Evolutionary conservation across 30 jellyfish, hydroid and myxozoan genomes (phyloP).

Genomic region (Chironex yamaguchii): DNA sequence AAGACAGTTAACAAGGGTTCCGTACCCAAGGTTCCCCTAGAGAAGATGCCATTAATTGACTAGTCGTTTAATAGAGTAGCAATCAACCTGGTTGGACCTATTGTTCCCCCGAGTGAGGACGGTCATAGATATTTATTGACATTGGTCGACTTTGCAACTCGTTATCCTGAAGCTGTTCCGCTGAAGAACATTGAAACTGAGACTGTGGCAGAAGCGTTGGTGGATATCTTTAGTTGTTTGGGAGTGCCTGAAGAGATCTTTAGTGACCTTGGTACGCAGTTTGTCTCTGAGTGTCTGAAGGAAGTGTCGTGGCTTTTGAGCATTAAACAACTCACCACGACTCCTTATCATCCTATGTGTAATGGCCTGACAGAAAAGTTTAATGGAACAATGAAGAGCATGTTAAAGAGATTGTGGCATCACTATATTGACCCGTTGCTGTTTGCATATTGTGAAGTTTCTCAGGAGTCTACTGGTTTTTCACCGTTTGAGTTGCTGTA

Average conservation of each 20-base stretch:
- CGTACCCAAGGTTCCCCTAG: neutral
- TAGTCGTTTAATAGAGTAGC: slow-evolving; percentile 26
- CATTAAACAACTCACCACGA: neutral
- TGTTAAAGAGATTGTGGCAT: slow-evolving; percentile 33
- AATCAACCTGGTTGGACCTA: slow-evolving; percentile 16
- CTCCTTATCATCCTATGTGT: slow-evolving; percentile 44
- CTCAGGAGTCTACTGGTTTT: slow-evolving; percentile 44
- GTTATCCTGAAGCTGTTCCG: slow-evolving; percentile 49
- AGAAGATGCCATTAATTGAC: slow-evolving; percentile 26
- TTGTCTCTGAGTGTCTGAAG: slow-evolving; percentile 1
- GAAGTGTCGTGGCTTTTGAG: neutral
- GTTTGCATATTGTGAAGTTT: slow-evolving; percentile 38
- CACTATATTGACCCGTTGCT: neutral
- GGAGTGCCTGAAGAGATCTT: slow-evolving; percentile 36
- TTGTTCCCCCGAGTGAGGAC: neutral
- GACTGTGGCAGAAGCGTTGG: slow-evolving; percentile 12
- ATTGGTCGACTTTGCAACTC: slow-evolving; percentile 9
- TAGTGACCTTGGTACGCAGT: slow-evolving; percentile 31
- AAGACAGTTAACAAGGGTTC: slow-evolving; percentile 2
- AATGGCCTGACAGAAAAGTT: slow-evolving; percentile 34
- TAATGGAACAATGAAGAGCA: slow-evolving; percentile 12
- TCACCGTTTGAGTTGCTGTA: slow-evolving; percentile 56
- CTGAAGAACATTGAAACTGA: neutral
- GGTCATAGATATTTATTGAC: neutral
- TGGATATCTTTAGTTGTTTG: neutral